Evolutionary conservation across 2,113 vertebrate genomes (phyloP), one percentile per base, ranked within the genome.

Genomic region (Silurus asotus): DNA sequence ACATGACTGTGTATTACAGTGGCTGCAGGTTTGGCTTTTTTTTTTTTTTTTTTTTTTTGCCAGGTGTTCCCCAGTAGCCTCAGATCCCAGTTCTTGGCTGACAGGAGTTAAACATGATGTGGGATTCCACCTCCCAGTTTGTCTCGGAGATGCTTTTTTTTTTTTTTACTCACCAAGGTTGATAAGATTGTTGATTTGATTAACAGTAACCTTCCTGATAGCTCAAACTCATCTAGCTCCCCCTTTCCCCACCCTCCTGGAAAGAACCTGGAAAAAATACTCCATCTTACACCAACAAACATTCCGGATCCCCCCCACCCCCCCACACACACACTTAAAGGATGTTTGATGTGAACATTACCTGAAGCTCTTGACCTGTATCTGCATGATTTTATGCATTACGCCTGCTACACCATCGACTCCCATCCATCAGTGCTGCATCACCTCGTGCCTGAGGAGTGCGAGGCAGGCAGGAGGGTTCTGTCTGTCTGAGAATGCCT

Each of bases 401-500:
- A 9, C 17, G 5, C 28, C 37, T 9, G 56, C 77, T 48, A 82
- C 69, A 48, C 78, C 53, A 10, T 55, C 59, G 51, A 8, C 70
- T 82, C 69, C 61, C 45, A 17, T 86, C 79, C 23, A 20, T 82
- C 69, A 82, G 80, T 53, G 51, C 49, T 6, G 48, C 61, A 55
- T 25, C 45, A 28, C 49, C 85, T 45, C 28, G 14, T 75, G 79
- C 51, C 15, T 0, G 58, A 74, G 19, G 23, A 53, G 67, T 56
- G 13, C 23, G 53, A 75, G 56, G 48, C 69, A 84, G 23, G 82
- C 70, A 78, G 84, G 65, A n/a, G 0, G 67, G 45, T 6, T 64
- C 48, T 55, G 78, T 74, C 85, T 53, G n/a, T 81, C 79, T 53
- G n/a, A 53, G 48, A 72, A 72, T 17, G 76, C 28, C 76, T 49